phyloP scores from a whole-genome alignment of 1,140 invertebrate genomes.

The Hylaeus anthracinus region DNA sequence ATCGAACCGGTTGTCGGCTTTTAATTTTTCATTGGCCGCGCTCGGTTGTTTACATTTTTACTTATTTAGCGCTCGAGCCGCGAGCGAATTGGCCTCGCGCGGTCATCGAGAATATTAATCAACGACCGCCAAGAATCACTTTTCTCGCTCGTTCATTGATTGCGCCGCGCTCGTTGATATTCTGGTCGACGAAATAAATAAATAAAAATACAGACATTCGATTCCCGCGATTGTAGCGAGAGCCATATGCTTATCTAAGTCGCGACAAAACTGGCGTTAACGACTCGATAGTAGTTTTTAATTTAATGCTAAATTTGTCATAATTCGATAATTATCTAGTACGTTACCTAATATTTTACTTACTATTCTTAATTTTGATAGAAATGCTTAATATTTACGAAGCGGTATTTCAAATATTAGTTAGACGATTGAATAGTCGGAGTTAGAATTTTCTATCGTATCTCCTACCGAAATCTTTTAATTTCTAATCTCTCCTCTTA shows the following conservation, averaged over 20 bases:
- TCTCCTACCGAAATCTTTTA: background rate
- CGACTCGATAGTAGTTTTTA: too few species aligned
- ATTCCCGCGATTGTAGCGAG: background rate
- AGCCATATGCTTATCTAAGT: too few species aligned
- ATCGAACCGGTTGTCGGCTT: background rate
- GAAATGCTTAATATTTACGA: too few species aligned
- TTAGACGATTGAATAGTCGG: too few species aligned
- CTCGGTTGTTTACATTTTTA: background rate
- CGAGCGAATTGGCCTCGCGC: background rate
- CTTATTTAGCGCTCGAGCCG: background rate
- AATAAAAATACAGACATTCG: background rate
- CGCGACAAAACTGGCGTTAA: too few species aligned
- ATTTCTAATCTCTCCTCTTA: background rate
- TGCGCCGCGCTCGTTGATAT: background rate
- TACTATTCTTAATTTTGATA: too few species aligned
- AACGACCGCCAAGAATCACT: background rate
- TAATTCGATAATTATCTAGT: too few species aligned
- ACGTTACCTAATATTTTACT: too few species aligned
- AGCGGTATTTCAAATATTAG: too few species aligned
- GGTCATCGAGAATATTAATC: slow-evolving; percentile 8
- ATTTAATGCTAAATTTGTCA: too few species aligned
- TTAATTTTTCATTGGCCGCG: slow-evolving; percentile 2
- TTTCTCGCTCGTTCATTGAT: background rate
- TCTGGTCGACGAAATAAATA: background rate
- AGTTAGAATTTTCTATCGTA: background rate